Evolutionary conservation across 2,797 vertebrate genomes (phyloP).

Genomic region (Podarcis lilfordi): DNA sequence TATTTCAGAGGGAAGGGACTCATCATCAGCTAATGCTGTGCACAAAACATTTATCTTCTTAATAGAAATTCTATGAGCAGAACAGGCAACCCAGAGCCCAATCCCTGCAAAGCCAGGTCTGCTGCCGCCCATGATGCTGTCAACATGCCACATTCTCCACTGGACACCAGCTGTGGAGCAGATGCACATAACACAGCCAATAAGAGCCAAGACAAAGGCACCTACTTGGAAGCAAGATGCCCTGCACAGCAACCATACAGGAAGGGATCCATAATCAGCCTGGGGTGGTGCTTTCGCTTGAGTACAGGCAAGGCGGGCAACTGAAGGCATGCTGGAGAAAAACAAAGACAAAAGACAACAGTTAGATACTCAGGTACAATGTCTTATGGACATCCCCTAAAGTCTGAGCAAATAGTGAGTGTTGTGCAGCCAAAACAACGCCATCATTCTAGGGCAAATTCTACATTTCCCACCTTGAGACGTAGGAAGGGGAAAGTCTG

Average conservation of each 20-base stretch:
- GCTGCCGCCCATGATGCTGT: conserved; percentile 50
- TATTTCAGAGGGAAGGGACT: conserved; percentile 73
- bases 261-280: not conserved
- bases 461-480: not conserved
- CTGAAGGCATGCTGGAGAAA: not conserved
- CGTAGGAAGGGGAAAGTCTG: not conserved
- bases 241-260: conserved; percentile 62
- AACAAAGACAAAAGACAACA: not conserved
- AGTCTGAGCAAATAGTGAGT: not conserved
- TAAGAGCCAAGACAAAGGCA: conserved; percentile 54
- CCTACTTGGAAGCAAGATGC: conserved; percentile 71
- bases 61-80: conserved; percentile 68
- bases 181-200: conserved; percentile 76
- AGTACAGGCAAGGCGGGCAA: not conserved
- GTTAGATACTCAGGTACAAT: not conserved
- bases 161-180: conserved; percentile 71
- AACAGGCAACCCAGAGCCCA: conserved; percentile 83
- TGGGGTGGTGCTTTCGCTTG: accelerated
- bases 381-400: not conserved
- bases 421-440: too few relatives aligned
- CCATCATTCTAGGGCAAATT: not conserved
- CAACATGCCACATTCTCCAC: conserved; percentile 80
- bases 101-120: conserved; percentile 76
- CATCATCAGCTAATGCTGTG: conserved; percentile 71
- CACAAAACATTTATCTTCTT: conserved; percentile 59